Conservation (phyloP, 2,797 vertebrate genomes). For the Spizella passerina region DNA sequence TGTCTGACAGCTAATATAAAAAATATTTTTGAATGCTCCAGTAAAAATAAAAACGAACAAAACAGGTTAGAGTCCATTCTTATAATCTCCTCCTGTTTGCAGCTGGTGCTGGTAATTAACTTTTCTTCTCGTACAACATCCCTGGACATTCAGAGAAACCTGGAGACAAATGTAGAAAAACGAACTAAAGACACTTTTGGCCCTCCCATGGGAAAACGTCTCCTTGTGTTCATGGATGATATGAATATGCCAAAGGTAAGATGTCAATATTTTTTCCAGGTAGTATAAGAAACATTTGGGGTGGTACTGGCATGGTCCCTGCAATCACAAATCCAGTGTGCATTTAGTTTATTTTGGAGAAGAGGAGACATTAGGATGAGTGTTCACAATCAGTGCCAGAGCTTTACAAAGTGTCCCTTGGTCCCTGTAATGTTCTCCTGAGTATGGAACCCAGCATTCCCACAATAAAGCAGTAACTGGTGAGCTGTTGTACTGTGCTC, state of each 20-base stretch:
- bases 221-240: conserved; percentile 95
- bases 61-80: not conserved
- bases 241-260: conserved; percentile 95
- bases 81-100: not conserved
- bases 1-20: not conserved
- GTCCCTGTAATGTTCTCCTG: not conserved
- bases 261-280: not conserved
- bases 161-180: conserved; percentile 94
- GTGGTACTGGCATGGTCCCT: not conserved
- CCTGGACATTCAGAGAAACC: conserved; percentile 92
- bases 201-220: conserved; percentile 91
- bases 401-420: not conserved
- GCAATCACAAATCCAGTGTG: not conserved
- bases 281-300: not conserved
- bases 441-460: not conserved
- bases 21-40: not conserved
- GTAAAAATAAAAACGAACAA: not conserved
- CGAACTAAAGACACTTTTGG: conserved; percentile 92
- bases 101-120: conserved; percentile 89
- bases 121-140: conserved; percentile 97
- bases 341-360: not conserved
- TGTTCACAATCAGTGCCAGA: not conserved
- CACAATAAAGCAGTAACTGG: not conserved
- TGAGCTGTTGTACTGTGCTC: not conserved
- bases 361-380: not conserved